Conservation (phyloP, 2,797 vertebrate species). For the Acipenser ruthenus region DNA sequence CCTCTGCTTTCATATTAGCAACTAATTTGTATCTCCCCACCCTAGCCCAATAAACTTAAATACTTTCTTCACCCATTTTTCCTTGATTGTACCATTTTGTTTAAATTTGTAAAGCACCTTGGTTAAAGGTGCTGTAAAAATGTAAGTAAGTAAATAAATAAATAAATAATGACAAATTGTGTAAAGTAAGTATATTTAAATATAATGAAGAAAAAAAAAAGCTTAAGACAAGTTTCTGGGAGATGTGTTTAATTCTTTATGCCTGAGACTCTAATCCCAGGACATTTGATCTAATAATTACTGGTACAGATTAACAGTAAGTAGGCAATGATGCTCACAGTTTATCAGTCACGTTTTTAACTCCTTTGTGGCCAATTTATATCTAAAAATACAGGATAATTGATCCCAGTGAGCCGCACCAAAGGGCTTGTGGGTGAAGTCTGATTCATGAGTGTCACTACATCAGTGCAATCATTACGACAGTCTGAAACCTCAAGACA, state of each 20-base stretch:
- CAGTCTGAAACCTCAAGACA: too few relatives aligned
- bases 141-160: too few relatives aligned
- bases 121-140: too few relatives aligned
- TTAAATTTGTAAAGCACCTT: too few relatives aligned
- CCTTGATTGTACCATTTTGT: too few relatives aligned
- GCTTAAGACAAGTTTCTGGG: not conserved
- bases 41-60: too few relatives aligned
- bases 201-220: not conserved
- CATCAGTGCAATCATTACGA: not conserved
- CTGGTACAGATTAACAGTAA: constrained; percentile 10
- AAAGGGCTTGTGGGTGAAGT: not conserved
- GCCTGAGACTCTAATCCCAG: not conserved
- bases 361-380: not conserved
- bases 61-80: too few relatives aligned
- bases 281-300: not conserved
- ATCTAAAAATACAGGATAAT: constrained; percentile 9
- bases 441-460: constrained; percentile 10
- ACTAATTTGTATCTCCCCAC: too few relatives aligned
- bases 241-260: not conserved
- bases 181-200: not conserved
- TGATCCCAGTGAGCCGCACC: constrained; percentile 2
- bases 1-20: too few relatives aligned
- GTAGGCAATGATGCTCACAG: not conserved
- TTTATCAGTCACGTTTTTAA: constrained; percentile 1
- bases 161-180: too few relatives aligned